Percentiles rank a stretch among this genome's conserved stretches.
Conservation (phyloP, 1,140 invertebrate species). For the Macrotrachela quadricornifera region DNA sequence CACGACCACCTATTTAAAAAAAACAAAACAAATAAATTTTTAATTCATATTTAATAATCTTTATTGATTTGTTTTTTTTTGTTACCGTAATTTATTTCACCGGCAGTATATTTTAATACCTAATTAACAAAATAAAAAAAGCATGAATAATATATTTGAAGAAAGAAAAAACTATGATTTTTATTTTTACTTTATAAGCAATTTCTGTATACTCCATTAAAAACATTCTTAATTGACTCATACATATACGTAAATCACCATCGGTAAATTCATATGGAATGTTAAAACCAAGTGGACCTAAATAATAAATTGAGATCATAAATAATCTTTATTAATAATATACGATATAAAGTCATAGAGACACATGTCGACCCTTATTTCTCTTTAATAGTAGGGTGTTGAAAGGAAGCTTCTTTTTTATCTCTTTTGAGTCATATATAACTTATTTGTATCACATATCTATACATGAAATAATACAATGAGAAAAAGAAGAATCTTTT, state of each 20-base stretch:
- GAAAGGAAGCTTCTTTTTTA: too few relatives aligned
- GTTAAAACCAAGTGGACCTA: slow-evolving; percentile 29
- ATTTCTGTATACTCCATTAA: slow-evolving; percentile 31
- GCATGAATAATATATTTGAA: neutral
- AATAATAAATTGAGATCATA: slow-evolving; percentile 30
- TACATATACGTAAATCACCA: slow-evolving; percentile 8
- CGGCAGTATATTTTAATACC: slow-evolving; percentile 31
- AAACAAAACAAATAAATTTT: too few relatives aligned
- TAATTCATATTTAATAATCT: too few relatives aligned
- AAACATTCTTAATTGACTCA: slow-evolving; percentile 17
- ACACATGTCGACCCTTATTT: too few relatives aligned
- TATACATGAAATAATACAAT: too few relatives aligned
- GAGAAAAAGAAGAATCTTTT: too few relatives aligned
- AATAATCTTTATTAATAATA: slow-evolving; percentile 29
- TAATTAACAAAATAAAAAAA: slow-evolving; percentile 9
- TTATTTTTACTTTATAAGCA: slow-evolving; percentile 30
- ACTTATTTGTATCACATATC: too few relatives aligned
- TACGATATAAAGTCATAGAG: neutral
- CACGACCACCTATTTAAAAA: slow-evolving; percentile 19
- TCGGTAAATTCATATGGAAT: slow-evolving; percentile 31
- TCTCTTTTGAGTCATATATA: slow-evolving; percentile 35
- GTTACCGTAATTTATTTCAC: slow-evolving; percentile 32
- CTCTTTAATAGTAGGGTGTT: too few relatives aligned
- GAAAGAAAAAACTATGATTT: neutral
- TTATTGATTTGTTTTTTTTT: too few relatives aligned